Percentiles rank a stretch among this genome's conserved stretches.
Evolutionary conservation across 1,140 invertebrate species (phyloP).

Genomic region (Philopotamus ludificatus): DNA sequence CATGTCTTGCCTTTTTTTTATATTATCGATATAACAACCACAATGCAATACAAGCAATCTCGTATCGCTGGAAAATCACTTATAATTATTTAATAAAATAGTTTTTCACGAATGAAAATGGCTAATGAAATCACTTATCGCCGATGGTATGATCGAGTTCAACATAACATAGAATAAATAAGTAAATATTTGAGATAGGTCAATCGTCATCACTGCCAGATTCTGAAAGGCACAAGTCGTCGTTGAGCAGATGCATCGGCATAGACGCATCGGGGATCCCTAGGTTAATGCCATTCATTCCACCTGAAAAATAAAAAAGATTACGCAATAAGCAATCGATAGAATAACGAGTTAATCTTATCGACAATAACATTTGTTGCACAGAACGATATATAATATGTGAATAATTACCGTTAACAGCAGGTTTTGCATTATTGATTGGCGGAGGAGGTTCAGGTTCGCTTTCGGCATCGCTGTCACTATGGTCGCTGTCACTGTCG

Average conservation of each 20-base stretch:
- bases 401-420: slow-evolving; percentile 6
- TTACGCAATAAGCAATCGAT: not conserved
- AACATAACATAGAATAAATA: not conserved
- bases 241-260: slow-evolving; percentile 63
- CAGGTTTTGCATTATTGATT: not conserved
- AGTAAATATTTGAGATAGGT: slow-evolving; percentile 40
- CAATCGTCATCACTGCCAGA: slow-evolving; percentile 55
- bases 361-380: not conserved
- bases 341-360: not conserved
- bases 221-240: slow-evolving; percentile 77
- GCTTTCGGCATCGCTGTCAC: slow-evolving; percentile 48
- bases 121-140: slow-evolving; percentile 30
- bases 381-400: not conserved
- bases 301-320: slow-evolving; percentile 23
- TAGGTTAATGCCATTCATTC: slow-evolving; percentile 20
- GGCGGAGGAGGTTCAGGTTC: slow-evolving; percentile 22
- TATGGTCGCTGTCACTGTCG: slow-evolving; percentile 48
- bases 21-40: not conserved
- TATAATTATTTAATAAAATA: slow-evolving; percentile 11
- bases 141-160: slow-evolving; percentile 27
- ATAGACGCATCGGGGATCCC: slow-evolving; percentile 47
- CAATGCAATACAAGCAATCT: not conserved
- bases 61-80: not conserved
- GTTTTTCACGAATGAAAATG: not conserved
- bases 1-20: slow-evolving; percentile 1